Evolutionary conservation across 2,888 invertebrate species (phyloP), one percentile per base, ranked within the genome.

Genomic region (Mesorhabditis spiculigera): DNA sequence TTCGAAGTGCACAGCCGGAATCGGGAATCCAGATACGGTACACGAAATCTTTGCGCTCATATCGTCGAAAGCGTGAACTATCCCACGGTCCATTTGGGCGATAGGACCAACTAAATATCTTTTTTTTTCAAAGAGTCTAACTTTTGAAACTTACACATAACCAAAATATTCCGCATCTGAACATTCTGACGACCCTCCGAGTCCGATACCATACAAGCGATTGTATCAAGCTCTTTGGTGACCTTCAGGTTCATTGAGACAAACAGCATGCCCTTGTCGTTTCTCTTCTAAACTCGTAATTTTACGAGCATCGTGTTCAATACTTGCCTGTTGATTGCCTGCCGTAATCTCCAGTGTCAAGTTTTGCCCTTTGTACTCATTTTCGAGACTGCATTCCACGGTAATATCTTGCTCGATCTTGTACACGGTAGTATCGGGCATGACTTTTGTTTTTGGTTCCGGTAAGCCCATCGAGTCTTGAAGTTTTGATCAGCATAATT

Each of bases 161-260:
- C 44, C 5, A 75, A 68, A 28, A 79, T 58, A 74, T 78, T 75
- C 16, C 65, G 68, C 75, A 78, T 74, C 16, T 73, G 73, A 13
- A 77, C 77, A 43, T 78, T 78, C 64, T 78, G 78, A 62, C 79
- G 44, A 43, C 79, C 79, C 67, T 79, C 79, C 5, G 77, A 73
- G 58, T 78, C 74, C 6, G 76, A 70, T 3, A 78, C 78, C 8
- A 75, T 71, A 69, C 79, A 79, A 5, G 74, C 72, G 5, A 76
- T 74, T 5, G 79, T 79, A 45, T 79, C 78, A 43, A 77, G 68
- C 4, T 65, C 43, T 4, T 73, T 73, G n/a, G 74, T 74, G n/a
- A 75, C 76, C 43, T 72, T 71, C 6, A 72, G 66, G 5, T 76
- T 72, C 41, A 75, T 45, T 5, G 73, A 45, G 0, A 75, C 78